A percentile compares a stretch with the other conserved stretches of the same genome.
Conservation (phyloP, 2,888 invertebrate genomes). For the Ophion costatus region DNA sequence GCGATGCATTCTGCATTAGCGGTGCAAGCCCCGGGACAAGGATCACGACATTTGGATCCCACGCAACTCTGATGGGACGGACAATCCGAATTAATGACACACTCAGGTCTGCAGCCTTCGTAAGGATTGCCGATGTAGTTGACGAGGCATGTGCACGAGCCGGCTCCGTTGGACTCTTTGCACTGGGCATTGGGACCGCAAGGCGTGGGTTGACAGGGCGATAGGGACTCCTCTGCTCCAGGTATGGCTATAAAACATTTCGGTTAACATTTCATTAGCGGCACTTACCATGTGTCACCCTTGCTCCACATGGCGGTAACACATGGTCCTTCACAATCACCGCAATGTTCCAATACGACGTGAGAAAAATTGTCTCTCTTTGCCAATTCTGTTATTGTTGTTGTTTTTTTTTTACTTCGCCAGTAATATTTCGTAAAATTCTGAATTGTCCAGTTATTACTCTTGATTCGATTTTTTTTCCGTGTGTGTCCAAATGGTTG, state of each 20-base stretch:
- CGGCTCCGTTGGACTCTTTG: constrained; percentile 83
- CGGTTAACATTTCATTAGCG: constrained; percentile 44
- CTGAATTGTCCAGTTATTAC: too few species aligned
- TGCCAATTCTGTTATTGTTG: too few species aligned
- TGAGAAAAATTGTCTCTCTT: too few species aligned
- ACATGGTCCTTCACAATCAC: too few species aligned
- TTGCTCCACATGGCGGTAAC: too few species aligned
- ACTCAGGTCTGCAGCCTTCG: constrained; percentile 90
- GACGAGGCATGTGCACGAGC: constrained; percentile 86
- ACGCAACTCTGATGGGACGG: constrained; percentile 89
- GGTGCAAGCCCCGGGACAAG: constrained; percentile 89
- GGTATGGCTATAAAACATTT: constrained; percentile 65
- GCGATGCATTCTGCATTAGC: constrained; percentile 84
- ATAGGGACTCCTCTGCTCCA: constrained; percentile 73
- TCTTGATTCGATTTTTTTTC: too few species aligned
- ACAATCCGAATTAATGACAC: constrained; percentile 91
- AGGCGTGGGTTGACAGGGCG: constrained; percentile 87
- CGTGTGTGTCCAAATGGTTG: too few species aligned
- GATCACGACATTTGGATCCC: constrained; percentile 89
- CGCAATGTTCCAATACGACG: too few species aligned
- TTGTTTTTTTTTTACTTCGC: too few species aligned
- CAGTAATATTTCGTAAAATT: too few species aligned
- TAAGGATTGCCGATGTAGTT: constrained; percentile 88
- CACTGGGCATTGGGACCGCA: constrained; percentile 88
- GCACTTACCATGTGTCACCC: too few species aligned